Base-by-base conservation (phyloP, 2,113 vertebrate species). In the Brachypteracias leptosomus region DNA sequence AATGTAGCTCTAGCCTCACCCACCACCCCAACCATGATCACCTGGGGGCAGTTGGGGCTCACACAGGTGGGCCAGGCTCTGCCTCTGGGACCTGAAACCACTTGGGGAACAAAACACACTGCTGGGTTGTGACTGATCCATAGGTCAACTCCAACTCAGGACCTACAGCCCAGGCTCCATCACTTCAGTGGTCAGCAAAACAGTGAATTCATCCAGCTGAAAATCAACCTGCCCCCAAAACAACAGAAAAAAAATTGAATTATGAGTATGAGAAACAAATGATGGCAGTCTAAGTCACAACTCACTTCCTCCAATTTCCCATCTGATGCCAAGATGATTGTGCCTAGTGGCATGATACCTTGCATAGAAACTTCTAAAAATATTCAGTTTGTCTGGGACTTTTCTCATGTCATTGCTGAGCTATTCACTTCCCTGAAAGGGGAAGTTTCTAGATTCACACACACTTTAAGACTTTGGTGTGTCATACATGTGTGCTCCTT, bases 291-390 rank as follows among this genome's bases (percentile, higher is more conserved):
- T 79, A 68, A 88, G 47, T 81, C 75, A 90, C 47, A 93, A 28
- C 11, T 10, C 35, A 24, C 52, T 88, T 93, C 75, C 59, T 92
- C 59, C 52, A 16, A 18, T 44, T 93, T 94, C 44, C 57, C 78
- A n/a, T 31, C 72, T 85, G 47, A 88, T 92, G 62, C 61, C 73
- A 63, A 86, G 67, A 84, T 0, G 2, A 65, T 65, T 6, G 2
- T 92, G 49, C 38, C 62, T 63, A 74, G 72, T 0, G 0, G 55
- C 3, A 0, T 0, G 0, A 46, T 52, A 86, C 73, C 65, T 94
- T 93, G 36, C 28, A 29, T 10, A 44, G 28, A 74, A 71, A 54
- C 54, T 81, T 73, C 59, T 91, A 88, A 91, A 91, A 91, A 73
- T 80, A 94, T 4, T 40, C 40, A 61, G 8, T 72, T 89, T 89